A percentile compares a stretch with the other conserved stretches of the same genome.
phyloP scores from a whole-genome alignment of 2,113 vertebrate genomes.

The Odontesthes bonariensis region DNA sequence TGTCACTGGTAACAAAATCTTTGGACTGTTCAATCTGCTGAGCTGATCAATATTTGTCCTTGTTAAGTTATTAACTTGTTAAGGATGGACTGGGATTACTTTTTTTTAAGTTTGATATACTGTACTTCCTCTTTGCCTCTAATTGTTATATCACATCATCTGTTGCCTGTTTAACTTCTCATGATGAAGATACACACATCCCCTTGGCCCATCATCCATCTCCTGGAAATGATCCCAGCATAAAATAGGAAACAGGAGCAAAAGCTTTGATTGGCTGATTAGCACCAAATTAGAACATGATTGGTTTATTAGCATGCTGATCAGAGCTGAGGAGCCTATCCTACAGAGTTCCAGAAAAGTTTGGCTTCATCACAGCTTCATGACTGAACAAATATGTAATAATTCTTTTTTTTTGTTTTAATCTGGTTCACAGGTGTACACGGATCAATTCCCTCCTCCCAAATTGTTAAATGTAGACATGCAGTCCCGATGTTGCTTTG shows the following conservation, averaged over 20 bases:
- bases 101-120: neutral
- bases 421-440: neutral
- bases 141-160: conserved; percentile 2
- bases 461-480: too few relatives aligned
- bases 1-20: neutral
- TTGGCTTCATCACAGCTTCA: conserved; percentile 19
- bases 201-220: conserved; percentile 30
- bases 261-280: conserved; percentile 70
- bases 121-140: neutral
- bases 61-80: too few relatives aligned
- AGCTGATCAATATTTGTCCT: neutral
- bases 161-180: conserved; percentile 9
- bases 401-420: neutral
- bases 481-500: too few relatives aligned
- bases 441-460: too few relatives aligned
- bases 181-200: conserved; percentile 15
- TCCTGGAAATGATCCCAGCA: conserved; percentile 40
- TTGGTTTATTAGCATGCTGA: conserved; percentile 70
- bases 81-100: neutral
- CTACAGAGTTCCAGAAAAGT: conserved; percentile 20
- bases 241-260: conserved; percentile 53
- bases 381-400: conserved; percentile 11
- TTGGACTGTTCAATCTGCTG: neutral
- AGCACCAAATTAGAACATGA: conserved; percentile 59
- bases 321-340: conserved; percentile 54